Conservation (phyloP, 2,797 vertebrate species). For the Nyctalus aviator region DNA sequence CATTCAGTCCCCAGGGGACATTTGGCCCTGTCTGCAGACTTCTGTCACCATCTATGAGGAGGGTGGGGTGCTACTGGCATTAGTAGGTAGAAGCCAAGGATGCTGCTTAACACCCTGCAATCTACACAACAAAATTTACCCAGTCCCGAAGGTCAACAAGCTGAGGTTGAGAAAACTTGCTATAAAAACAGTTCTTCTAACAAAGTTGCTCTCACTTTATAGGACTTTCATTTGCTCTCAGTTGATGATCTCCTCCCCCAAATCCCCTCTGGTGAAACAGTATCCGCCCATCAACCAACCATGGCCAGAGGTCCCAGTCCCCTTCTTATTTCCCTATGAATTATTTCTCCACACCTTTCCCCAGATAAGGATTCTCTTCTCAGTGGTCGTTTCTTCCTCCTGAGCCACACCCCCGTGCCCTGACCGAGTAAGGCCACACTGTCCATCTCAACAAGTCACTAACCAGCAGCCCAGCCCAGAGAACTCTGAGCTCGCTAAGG, state of each 20-base stretch:
- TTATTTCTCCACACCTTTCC: background rate
- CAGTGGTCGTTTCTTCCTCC: background rate
- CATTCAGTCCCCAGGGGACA: background rate
- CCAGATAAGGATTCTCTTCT: background rate
- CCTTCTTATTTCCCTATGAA: background rate
- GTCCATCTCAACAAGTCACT: background rate
- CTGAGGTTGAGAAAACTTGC: background rate
- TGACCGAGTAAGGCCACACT: rapidly evolving
- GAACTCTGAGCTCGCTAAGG: background rate
- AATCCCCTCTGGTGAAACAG: background rate
- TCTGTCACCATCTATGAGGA: background rate
- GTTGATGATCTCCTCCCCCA: background rate
- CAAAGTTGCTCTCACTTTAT: background rate
- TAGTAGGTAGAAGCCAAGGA: background rate
- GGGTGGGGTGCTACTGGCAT: background rate
- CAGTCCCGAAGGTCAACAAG: background rate
- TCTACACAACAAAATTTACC: background rate
- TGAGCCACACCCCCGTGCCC: rapidly evolving
- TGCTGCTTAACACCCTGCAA: background rate
- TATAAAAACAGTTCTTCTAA: too few species aligned
- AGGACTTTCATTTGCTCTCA: background rate
- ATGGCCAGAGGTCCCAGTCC: background rate
- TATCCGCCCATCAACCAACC: background rate
- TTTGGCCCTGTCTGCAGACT: background rate
- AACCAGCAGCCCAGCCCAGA: background rate